Conservation (phyloP, 2,797 vertebrate species). For the Artibeus jamaicensis region DNA sequence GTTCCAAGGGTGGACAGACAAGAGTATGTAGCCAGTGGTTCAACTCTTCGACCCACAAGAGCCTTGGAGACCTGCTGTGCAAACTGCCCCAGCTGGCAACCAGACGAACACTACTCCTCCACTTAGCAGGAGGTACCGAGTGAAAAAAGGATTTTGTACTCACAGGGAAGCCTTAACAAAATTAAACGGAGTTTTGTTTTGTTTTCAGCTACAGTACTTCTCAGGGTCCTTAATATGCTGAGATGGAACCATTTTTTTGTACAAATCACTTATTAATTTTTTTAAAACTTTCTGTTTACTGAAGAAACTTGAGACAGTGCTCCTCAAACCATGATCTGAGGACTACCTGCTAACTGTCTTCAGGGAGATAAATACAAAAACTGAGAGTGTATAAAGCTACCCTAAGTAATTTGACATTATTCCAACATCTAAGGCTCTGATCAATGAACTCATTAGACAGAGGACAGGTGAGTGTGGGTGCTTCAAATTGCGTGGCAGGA, state of each 20-base stretch:
- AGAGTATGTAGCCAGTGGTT: neutral
- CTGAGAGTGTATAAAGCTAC: neutral
- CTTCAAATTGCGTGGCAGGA: no score
- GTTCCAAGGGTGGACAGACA: neutral
- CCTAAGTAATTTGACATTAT: neutral
- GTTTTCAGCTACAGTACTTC: neutral
- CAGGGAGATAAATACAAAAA: neutral
- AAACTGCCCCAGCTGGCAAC: neutral
- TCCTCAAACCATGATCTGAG: neutral
- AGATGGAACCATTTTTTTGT: neutral
- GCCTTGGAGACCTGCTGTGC: neutral
- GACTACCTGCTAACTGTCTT: neutral
- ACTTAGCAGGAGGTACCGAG: neutral
- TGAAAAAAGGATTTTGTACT: neutral
- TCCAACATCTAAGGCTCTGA: neutral
- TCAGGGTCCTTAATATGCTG: neutral
- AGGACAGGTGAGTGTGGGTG: fast-evolving
- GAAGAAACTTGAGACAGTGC: neutral
- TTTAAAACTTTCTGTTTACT: neutral
- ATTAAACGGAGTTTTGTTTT: neutral
- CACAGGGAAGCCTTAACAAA: neutral
- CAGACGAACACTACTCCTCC: fast-evolving
- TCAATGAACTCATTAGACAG: neutral
- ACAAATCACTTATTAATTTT: neutral
- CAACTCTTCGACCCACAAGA: neutral